Percentiles rank a stretch among this genome's conserved stretches.
Conservation (phyloP, 2,888 invertebrate genomes). For the Rugalucina vietnamica region DNA sequence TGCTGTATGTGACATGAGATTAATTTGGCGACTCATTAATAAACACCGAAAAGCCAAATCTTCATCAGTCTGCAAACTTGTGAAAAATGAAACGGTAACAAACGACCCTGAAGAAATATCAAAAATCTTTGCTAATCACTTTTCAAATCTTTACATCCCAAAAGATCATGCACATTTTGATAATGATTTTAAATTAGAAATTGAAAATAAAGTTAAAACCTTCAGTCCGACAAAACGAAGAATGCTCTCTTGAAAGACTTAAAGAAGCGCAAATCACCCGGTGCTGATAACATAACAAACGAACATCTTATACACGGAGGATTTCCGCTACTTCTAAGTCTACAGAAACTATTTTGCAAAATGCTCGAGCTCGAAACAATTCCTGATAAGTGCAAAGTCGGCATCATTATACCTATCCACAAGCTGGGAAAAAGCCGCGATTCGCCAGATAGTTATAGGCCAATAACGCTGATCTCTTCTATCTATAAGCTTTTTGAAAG, state of each 20-base stretch:
- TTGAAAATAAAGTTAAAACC: neutral
- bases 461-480: slow-evolving; percentile 8
- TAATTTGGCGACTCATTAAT: neutral
- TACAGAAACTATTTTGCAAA: neutral
- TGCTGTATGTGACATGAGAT: neutral
- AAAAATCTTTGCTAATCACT: neutral
- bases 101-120: neutral
- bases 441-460: slow-evolving; percentile 16
- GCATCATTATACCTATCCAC: slow-evolving; percentile 21
- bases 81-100: neutral
- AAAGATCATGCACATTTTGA: neutral
- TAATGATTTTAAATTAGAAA: neutral
- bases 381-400: slow-evolving; percentile 11
- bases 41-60: neutral
- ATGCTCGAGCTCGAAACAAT: slow-evolving; percentile 7
- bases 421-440: slow-evolving; percentile 16
- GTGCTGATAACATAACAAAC: neutral
- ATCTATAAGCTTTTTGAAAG: slow-evolving; percentile 29
- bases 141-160: neutral
- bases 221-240: neutral
- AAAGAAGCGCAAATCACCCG: neutral
- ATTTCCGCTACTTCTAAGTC: neutral
- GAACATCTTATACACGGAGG: slow-evolving; percentile 22
- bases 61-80: neutral
- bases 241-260: neutral